phyloP scores from a whole-genome alignment of 2,797 vertebrate genomes.

The Cichlasoma orientale region DNA sequence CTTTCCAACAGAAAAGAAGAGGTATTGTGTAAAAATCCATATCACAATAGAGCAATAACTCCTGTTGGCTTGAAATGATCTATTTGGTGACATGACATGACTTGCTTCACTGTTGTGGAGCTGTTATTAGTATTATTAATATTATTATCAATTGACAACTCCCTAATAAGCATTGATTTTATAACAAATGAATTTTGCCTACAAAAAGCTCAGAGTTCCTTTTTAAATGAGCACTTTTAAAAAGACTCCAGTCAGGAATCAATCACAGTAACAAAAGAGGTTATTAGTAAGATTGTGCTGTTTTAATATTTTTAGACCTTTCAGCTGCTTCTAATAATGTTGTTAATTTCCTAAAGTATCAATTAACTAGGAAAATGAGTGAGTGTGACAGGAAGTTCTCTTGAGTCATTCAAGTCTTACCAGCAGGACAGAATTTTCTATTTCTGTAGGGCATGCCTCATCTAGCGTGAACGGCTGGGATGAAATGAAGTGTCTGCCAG shows the following conservation, averaged over 20 bases:
- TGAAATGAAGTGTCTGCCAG: background rate
- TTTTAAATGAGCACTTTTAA: background rate
- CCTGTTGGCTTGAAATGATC: background rate
- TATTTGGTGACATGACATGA: background rate
- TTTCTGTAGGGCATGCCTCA: background rate
- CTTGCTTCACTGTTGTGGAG: background rate
- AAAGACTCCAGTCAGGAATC: constrained; percentile 1
- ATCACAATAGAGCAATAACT: background rate
- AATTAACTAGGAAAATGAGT: background rate
- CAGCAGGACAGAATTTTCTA: background rate
- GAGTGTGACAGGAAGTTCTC: background rate
- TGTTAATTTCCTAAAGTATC: background rate
- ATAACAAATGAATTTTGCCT: background rate
- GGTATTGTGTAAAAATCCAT: background rate
- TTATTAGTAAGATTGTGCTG: background rate
- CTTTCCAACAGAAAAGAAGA: background rate
- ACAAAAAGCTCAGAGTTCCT: background rate
- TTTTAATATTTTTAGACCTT: background rate
- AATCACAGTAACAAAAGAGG: background rate
- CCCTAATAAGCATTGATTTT: background rate
- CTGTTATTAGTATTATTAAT: no score
- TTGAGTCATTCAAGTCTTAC: background rate
- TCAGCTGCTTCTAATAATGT: background rate
- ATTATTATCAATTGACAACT: background rate
- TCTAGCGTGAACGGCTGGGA: background rate